Evolutionary conservation across 2,113 vertebrate species (phyloP).

Genomic region (Arizona elegans): DNA sequence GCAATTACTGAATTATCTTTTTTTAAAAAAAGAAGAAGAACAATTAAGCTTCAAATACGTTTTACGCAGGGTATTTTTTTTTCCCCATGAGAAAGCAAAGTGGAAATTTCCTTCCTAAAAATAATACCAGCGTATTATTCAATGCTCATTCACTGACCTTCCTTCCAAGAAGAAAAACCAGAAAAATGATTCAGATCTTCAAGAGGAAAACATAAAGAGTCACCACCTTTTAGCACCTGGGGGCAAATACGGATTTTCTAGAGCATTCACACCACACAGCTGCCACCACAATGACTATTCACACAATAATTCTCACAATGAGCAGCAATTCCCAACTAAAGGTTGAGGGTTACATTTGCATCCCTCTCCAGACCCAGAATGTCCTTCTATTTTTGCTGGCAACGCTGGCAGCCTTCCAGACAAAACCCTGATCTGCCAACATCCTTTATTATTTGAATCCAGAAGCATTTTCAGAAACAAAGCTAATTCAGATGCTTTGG

Average conservation of each 20-base stretch:
- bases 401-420: too few species aligned
- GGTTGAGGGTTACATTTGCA: too few species aligned
- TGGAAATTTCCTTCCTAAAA: neutral
- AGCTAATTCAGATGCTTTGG: too few species aligned
- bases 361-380: too few species aligned
- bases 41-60: neutral
- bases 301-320: too few species aligned
- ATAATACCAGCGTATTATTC: neutral
- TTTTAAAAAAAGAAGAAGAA: neutral
- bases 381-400: too few species aligned
- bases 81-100: neutral
- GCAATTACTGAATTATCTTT: neutral
- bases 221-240: neutral
- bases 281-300: neutral
- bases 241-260: neutral
- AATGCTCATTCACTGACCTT: neutral
- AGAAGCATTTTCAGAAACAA: too few species aligned
- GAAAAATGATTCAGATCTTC: neutral
- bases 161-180: neutral
- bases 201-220: neutral
- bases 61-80: neutral
- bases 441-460: too few species aligned
- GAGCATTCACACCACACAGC: neutral
- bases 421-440: too few species aligned
- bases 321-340: too few species aligned